phyloP scores from a whole-genome alignment of 2,113 vertebrate species.

The Grammomys surdaster region DNA sequence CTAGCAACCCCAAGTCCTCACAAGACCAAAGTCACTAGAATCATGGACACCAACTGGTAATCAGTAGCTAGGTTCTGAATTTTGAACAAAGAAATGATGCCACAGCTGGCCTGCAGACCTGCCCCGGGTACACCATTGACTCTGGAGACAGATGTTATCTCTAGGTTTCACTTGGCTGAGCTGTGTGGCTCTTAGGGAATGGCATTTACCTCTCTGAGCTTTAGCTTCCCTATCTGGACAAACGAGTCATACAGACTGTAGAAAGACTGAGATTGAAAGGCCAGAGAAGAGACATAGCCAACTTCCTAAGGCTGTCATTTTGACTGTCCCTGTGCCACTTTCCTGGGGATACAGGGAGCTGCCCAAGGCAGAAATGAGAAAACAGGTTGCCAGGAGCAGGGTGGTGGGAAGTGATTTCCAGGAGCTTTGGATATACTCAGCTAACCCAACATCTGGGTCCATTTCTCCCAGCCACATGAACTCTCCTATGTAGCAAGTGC shows the following conservation, averaged over 20 bases:
- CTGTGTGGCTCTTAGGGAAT: not conserved
- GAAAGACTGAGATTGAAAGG: not conserved
- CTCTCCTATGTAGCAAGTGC: accelerated
- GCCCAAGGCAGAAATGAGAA: not conserved
- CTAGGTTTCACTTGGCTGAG: not conserved
- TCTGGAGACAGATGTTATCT: not conserved
- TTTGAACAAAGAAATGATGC: not conserved
- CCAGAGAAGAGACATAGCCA: not conserved
- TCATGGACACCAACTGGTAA: not conserved
- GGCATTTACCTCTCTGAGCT: not conserved
- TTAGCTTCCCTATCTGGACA: not conserved
- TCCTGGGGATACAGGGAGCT: not conserved
- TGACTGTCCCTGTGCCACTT: not conserved
- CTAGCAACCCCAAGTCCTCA: not conserved
- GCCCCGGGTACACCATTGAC: not conserved
- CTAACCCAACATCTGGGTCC: not conserved
- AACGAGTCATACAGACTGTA: not conserved
- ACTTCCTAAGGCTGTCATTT: not conserved
- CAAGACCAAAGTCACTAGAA: not conserved
- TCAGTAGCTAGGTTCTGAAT: not conserved
- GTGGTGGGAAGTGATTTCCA: not conserved
- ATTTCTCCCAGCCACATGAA: not conserved
- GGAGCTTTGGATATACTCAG: not conserved
- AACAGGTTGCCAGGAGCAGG: no score
- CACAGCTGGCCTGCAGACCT: not conserved